Evolutionary conservation across 2,888 invertebrate species (phyloP), one percentile per base, ranked within the genome.

Genomic region (Nasonia oneida): DNA sequence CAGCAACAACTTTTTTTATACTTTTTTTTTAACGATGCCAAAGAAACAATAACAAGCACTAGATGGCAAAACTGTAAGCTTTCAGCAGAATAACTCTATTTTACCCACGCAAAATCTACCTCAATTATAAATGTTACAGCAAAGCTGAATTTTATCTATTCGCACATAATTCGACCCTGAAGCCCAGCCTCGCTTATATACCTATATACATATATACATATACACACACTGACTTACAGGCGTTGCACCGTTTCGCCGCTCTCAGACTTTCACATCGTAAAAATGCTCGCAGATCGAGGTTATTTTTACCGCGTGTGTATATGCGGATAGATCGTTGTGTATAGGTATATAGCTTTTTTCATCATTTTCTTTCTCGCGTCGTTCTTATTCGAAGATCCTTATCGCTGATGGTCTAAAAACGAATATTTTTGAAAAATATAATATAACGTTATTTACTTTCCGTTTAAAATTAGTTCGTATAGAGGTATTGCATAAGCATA

Each of bases 191-290:
- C 75, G 50, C 53, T 18, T 53, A 18, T 53, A 53, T 4, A 53
- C 18, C 29, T 29, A 18, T 53, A 23, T 23, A 23, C 23, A 23
- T 23, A 23, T 23, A 23, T 23, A 53, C 18, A 18, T 18, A 14
- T 29, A 8, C 15, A 18, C 64, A 42, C 42, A 42, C 12, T 42
- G 10, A 12, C 42, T 42, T 42, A 42, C 12, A 12, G 12, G 81
- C 77, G 61, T 77, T 85, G 77, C 85, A 85, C 61, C 76, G 84
- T 70, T 81, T 81, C 75, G 80, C 83, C 70, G 39, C 80, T 71
- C 80, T 50, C 80, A 50, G 77, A 87, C 87, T 87, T 87, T 87
- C 87, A 84, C 87, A 77, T 84, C 80, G 82, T 87, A 87, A 87
- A 86, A 86, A 86, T 82, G 81, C 81, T n/a, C 71, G 79, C 71